These are phyloP conservation scores for Dunckerocampus dactyliophorus DNA, from an alignment of 2,113 vertebrate genomes.

Conservation along the genomic window DNA sequence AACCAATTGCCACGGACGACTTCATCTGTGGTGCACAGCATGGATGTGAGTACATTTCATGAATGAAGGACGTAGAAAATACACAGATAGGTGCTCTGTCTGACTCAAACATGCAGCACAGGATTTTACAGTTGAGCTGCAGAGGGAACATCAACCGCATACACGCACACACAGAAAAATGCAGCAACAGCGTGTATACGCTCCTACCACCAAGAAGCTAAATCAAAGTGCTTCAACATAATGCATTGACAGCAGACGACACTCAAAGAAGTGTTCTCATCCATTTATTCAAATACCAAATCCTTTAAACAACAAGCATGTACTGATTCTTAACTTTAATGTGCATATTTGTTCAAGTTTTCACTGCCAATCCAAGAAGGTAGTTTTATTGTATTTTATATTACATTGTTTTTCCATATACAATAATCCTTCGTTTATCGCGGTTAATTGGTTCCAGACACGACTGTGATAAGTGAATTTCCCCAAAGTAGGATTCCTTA, in stretches of 20 bases:
- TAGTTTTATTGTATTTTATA: no score
- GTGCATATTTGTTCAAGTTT: no score
- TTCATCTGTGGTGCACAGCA: not conserved
- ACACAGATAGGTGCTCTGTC: constrained; percentile 4
- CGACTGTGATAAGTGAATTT: no score
- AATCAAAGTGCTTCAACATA: constrained; percentile 45
- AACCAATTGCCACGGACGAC: no score
- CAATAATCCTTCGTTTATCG: no score
- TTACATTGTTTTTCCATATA: no score
- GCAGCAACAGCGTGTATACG: not conserved
- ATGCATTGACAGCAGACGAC: constrained; percentile 44
- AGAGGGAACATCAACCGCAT: constrained; percentile 2
- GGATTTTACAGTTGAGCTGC: constrained; percentile 26
- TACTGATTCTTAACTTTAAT: no score
- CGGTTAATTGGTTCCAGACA: no score
- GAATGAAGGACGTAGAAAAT: not conserved
- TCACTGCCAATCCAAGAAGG: no score
- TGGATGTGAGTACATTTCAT: not conserved
- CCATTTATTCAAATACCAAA: constrained; percentile 6
- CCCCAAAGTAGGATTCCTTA: no score
- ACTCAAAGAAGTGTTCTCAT: constrained; percentile 4
- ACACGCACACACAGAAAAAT: constrained; percentile 5
- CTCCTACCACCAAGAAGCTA: constrained; percentile 43
- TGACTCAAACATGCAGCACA: constrained; percentile 35
- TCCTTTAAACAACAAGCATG: no score